These are phyloP conservation scores for Ariolimax columbianus DNA, from an alignment of 2,888 invertebrate genomes.

Conservation along the genomic window DNA sequence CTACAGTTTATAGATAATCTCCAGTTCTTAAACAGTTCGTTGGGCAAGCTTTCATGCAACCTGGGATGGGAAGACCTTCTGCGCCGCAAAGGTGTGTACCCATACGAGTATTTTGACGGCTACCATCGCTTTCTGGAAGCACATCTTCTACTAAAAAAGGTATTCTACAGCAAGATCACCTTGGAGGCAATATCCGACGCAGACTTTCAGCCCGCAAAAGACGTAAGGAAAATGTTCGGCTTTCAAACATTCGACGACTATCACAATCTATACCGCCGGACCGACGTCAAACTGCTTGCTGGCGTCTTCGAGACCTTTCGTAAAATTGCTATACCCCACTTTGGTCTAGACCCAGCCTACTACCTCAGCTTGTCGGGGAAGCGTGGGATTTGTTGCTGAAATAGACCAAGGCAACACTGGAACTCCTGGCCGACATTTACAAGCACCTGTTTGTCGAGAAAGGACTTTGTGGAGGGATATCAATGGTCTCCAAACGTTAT, in stretches of 20 bases:
- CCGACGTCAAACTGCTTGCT: neutral
- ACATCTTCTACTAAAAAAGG: neutral
- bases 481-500: neutral
- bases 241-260: neutral
- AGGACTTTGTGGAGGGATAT: neutral
- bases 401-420: neutral
- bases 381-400: conserved; percentile 24
- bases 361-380: neutral
- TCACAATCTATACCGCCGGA: neutral
- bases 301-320: conserved; percentile 11
- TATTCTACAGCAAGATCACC: neutral
- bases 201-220: neutral
- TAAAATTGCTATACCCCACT: neutral
- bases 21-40: conserved; percentile 1
- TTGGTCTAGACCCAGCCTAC: conserved; percentile 10
- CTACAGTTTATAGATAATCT: neutral
- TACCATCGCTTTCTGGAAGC: neutral
- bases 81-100: neutral
- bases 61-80: neutral
- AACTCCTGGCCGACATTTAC: neutral
- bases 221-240: neutral
- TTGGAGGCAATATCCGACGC: neutral
- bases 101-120: neutral
- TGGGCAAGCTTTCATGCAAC: neutral
- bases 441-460: neutral